Base-by-base conservation (phyloP, 2,888 invertebrate species). In the Thymelicus lineola region DNA sequence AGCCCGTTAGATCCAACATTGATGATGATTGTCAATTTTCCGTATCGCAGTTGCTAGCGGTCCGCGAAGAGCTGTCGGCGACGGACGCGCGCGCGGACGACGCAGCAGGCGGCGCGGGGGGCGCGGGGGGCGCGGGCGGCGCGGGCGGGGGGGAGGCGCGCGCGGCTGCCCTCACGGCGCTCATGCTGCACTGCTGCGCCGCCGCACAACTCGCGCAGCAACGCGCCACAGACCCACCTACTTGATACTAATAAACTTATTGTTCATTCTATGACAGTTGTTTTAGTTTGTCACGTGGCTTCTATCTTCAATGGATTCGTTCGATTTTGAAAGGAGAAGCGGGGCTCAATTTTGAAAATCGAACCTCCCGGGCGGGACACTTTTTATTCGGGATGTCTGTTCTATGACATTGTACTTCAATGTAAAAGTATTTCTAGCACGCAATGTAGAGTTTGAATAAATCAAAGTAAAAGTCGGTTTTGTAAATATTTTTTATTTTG, bases 161-260 rank as follows among this genome's bases (percentile, higher is more conserved):
- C 80, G 97, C 98, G 7, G 98, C 98, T 87, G 98, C 98, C 0
- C 94, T 99, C 73, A 98, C 98, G 63, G 97, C 99, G 66, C 95
- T 99, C 75, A 97, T 99, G 97, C 93, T 99, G 75, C 98, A 99
- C 89, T 97, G 98, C 88, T 99, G 98, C 90, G 97, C 98, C 5
- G 99, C 98, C 4, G 95, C 99, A 71, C 98, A 99, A 83, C 96
- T 97, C 77, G 96, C 96, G 55, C 90, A 91, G 77, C 88, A 88
- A 71, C 84, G 82, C 55, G 78, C 78, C 46, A 20, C 20, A 9
- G 78, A 77, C 61, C 79, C 86, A 72, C 83, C 86, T 70, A 84
- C 89, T 80, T 90, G 87, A 90, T 81, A 75, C 72, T 75, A 86
- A 80, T 88, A 87, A 82, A 88, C 74, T 73, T 70, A 75, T 78